Percentiles rank a stretch among this genome's conserved stretches.
These are phyloP conservation scores for Trypoxylus dichotomus DNA, from an alignment of 1,140 invertebrate species.

Conservation along the genomic window DNA sequence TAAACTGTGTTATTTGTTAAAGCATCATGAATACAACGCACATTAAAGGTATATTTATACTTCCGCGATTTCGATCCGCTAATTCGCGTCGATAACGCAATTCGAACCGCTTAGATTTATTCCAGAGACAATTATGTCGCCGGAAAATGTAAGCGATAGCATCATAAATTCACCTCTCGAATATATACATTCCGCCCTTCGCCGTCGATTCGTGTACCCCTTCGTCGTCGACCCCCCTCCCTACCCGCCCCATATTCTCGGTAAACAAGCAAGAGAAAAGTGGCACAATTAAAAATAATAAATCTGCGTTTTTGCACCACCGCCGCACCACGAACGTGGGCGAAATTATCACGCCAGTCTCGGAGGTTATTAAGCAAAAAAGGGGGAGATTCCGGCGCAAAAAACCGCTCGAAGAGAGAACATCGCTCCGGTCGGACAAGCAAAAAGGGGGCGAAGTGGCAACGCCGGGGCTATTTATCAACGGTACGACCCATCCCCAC, in stretches of 20 bases:
- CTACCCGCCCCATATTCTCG: background rate
- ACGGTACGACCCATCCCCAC: background rate
- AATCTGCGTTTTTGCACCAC: slow-evolving; percentile 15
- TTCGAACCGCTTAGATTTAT: background rate
- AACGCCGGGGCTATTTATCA: slow-evolving; percentile 16
- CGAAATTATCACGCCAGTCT: slow-evolving; percentile 12
- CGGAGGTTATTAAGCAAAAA: slow-evolving; percentile 21
- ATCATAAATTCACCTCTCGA: slow-evolving; percentile 13
- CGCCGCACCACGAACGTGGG: background rate
- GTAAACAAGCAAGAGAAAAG: slow-evolving; percentile 20
- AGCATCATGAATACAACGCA: too few relatives aligned
- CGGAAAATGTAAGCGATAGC: slow-evolving; percentile 18
- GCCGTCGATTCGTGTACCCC: background rate
- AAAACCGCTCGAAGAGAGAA: background rate
- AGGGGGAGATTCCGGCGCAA: background rate
- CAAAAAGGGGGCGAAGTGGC: slow-evolving; percentile 2
- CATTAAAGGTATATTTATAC: background rate
- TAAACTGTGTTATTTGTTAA: too few relatives aligned
- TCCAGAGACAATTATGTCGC: background rate
- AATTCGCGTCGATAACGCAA: background rate
- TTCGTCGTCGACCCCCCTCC: background rate
- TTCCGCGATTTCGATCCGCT: background rate
- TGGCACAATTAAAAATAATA: slow-evolving; percentile 25
- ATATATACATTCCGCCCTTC: background rate
- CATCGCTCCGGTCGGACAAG: slow-evolving; percentile 2